Percentiles rank a stretch among this genome's conserved stretches.
Evolutionary conservation across 2,797 vertebrate species (phyloP).

Genomic region (Crypturellus tataupa): DNA sequence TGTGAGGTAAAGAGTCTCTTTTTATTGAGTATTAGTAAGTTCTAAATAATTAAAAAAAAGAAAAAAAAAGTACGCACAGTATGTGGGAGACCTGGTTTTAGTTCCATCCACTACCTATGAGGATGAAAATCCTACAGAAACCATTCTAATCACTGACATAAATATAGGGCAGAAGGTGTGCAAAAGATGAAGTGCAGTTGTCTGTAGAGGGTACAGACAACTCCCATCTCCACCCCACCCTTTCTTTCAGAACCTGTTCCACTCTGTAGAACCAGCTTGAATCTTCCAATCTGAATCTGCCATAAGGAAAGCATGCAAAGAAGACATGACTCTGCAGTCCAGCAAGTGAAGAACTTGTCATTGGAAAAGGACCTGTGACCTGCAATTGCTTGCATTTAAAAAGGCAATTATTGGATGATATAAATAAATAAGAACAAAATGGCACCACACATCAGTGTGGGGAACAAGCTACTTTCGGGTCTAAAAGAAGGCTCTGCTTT

Average conservation of each 20-base stretch:
- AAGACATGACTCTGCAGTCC: neutral
- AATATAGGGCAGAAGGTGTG: neutral
- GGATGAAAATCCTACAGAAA: neutral
- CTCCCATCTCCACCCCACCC: neutral
- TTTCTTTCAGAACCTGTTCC: neutral
- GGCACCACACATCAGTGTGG: rapidly evolving
- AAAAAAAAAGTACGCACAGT: neutral
- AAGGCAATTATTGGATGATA: neutral
- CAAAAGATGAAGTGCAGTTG: neutral
- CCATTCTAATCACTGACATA: neutral
- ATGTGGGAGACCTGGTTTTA: neutral
- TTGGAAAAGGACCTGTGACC: neutral
- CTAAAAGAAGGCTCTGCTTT: neutral
- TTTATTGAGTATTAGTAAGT: no score
- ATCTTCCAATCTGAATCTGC: neutral
- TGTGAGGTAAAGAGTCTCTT: neutral
- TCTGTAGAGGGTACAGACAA: neutral
- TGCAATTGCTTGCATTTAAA: neutral
- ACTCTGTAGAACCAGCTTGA: neutral
- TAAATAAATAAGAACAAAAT: neutral
- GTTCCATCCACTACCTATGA: neutral
- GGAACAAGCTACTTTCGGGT: neutral
- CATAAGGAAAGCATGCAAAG: neutral
- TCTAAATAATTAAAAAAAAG: neutral
- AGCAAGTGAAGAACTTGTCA: neutral